Evolutionary conservation across 1,140 invertebrate genomes (phyloP).

Genomic region (Pogonomyrmex californicus): DNA sequence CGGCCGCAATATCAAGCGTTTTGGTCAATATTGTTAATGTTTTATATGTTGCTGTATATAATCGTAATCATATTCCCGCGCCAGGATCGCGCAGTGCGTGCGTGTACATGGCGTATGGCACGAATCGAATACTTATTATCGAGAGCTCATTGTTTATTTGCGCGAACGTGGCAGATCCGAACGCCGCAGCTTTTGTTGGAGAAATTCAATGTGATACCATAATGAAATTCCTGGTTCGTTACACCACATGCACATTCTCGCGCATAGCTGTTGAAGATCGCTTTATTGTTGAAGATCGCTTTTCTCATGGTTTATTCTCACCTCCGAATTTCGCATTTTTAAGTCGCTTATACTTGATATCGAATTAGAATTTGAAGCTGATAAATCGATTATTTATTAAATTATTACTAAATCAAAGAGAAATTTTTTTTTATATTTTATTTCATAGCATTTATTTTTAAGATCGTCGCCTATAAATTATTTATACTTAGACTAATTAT

Average conservation of each 20-base stretch:
- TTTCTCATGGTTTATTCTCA: background rate
- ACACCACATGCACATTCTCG: background rate
- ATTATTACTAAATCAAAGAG: background rate
- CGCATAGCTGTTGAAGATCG: background rate
- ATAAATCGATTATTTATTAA: background rate
- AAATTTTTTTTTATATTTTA: background rate
- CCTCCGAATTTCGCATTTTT: background rate
- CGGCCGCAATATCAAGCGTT: background rate
- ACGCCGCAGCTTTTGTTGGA: constrained; percentile 19
- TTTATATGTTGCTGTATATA: background rate
- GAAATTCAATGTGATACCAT: constrained; percentile 6
- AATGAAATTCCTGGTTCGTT: constrained; percentile 37
- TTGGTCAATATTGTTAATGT: constrained; percentile 36
- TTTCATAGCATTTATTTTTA: background rate
- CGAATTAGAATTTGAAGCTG: background rate
- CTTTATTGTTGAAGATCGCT: background rate
- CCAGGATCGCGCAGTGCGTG: background rate
- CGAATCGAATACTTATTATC: constrained; percentile 26
- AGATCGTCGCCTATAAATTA: background rate
- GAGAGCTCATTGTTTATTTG: constrained; percentile 41
- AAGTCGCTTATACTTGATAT: background rate
- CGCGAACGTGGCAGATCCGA: background rate
- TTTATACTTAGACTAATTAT: background rate
- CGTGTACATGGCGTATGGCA: background rate
- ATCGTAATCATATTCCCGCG: background rate